phyloP scores from a whole-genome alignment of 2,888 invertebrate species.

The Phymatocera aterrima region DNA sequence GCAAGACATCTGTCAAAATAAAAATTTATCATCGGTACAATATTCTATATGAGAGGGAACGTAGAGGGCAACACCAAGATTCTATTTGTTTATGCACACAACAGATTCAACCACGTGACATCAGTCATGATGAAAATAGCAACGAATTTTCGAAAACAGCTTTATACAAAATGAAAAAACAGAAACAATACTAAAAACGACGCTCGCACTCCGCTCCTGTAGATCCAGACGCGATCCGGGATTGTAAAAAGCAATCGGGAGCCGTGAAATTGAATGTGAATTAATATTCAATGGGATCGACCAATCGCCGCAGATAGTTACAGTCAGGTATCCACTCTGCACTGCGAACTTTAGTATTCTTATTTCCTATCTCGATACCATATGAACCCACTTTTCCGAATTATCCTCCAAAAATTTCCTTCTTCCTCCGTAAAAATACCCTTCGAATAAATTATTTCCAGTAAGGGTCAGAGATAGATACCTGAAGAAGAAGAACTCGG shows the following conservation, averaged over 20 bases:
- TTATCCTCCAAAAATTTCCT: background rate
- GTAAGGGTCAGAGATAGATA: background rate
- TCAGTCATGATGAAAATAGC: too few species aligned
- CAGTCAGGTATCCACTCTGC: too few species aligned
- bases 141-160: too few species aligned
- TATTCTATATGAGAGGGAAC: too few species aligned
- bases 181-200: too few species aligned
- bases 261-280: constrained; percentile 21
- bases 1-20: constrained; percentile 24
- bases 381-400: background rate
- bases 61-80: too few species aligned
- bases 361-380: constrained; percentile 18
- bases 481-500: background rate
- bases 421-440: background rate
- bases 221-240: too few species aligned
- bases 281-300: constrained; percentile 11
- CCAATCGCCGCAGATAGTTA: constrained; percentile 7
- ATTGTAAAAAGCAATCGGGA: too few species aligned
- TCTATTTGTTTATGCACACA: too few species aligned
- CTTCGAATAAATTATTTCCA: constrained; percentile 15
- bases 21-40: constrained; percentile 22
- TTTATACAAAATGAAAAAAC: too few species aligned
- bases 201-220: too few species aligned
- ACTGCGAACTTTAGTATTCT: background rate
- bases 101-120: too few species aligned